Evolutionary conservation across 2,888 invertebrate species (phyloP), one percentile per base, ranked within the genome.

Genomic region (Scaptomyza caliginosa): DNA sequence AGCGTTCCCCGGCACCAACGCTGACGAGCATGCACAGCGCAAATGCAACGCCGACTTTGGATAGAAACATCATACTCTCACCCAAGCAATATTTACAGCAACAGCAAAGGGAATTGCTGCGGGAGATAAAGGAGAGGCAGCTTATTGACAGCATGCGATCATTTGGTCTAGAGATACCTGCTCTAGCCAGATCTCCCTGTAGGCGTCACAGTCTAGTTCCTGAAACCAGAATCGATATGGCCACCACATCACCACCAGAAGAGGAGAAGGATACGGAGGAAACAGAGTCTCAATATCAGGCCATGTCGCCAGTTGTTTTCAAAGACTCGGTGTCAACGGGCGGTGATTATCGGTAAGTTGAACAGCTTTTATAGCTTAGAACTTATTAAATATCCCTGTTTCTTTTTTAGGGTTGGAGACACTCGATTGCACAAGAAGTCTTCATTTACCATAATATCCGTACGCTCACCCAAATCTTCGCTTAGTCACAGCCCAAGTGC

Each of bases 381-480:
- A n/a, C 7, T 4, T 23, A 5, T 17, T 21, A n/a, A 3, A 5
- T 16, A 34, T 11, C 16, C 30, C 0, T 0, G 3, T 40, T 26
- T 6, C 5, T 39, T 39, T 48, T 58, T 16, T 43, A 91, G 91
- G 60, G 89, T 91, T 24, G 88, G 88, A 6, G 89, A 90, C 42
- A 76, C 90, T 2, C 93, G 94, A 63, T 92, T 93, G 59, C 94
- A 94, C 83, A 93, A 93, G 57, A 94, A 94, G 88, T 93, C 94
- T 6, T 94, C 95, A 3, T 95, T 95, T 89, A 94, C 95, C 66
- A 95, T 95, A 73, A 92, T 95, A 59, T 92, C 94, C 11, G 94
- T 94, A 71, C 89, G 92, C 48, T 91, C 93, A 3, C 92, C 93
- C 4, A 90, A 91, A 39, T 91, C 92, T 13, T 93, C 93, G 11